Conservation (phyloP, 2,888 invertebrate genomes). For the Pachydiplax longipennis region DNA sequence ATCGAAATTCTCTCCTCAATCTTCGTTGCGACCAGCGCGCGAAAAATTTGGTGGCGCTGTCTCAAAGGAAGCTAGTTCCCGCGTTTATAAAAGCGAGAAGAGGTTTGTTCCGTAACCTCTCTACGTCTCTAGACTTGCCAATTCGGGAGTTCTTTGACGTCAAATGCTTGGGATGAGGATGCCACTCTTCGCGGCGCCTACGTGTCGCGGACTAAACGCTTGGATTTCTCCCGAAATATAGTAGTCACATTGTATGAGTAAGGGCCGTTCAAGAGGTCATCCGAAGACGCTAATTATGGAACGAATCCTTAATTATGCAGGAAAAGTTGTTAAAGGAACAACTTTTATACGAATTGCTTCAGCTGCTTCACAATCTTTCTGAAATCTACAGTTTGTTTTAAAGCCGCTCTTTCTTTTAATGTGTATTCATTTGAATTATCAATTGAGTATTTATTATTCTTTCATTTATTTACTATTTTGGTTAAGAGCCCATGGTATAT, state of each 20-base stretch:
- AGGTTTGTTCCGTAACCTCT: background rate
- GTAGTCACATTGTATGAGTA: background rate
- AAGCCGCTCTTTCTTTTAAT: no score
- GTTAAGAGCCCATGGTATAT: no score
- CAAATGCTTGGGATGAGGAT: background rate
- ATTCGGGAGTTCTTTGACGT: background rate
- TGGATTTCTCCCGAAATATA: background rate
- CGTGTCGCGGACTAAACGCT: background rate
- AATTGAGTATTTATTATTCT: no score
- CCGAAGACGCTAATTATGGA: background rate
- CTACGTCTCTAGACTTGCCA: background rate
- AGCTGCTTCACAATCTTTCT: no score
- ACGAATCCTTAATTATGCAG: background rate
- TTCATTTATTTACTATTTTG: no score
- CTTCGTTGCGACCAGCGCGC: no score
- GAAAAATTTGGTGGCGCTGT: background rate
- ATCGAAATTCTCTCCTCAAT: no score
- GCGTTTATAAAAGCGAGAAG: background rate
- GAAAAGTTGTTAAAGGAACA: no score
- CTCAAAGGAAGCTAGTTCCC: background rate
- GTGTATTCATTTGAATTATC: no score
- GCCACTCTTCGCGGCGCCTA: background rate
- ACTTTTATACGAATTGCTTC: no score
- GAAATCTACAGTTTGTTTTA: no score
- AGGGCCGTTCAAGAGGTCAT: background rate